Base-by-base conservation (phyloP, 2,113 vertebrate genomes). In the Ceyx cyanopectus region DNA sequence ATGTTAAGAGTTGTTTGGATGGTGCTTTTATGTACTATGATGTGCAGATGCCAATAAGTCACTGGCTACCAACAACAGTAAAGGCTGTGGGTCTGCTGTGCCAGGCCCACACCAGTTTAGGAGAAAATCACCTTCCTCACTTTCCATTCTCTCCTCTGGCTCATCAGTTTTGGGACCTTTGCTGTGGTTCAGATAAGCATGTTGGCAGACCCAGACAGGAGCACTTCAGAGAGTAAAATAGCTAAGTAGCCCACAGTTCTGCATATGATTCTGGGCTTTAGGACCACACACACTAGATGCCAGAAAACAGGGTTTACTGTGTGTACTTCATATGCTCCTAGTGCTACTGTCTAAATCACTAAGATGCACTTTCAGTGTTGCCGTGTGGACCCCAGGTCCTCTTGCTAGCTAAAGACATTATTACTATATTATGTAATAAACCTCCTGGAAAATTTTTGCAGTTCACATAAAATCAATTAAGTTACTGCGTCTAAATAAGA, bases 281-380 rank as follows among this genome's bases (percentile, higher is more conserved):
- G 67, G 23, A 32, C 22, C 22, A 29, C 14, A 7, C 20, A 16
- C 65, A 9, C 2, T 14, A 30, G 18, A 20, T 6, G 7, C 11
- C 24, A 41, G 29, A 61, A 1, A 4, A 85, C 8, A 1, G 18
- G 16, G 16, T 23, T 74, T 9, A 19, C 8, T 24, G 51, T 8
- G 1, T 1, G 4, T 23, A 29, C 51, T 30, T 37, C 43, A 21
- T 2, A 23, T 2, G 4, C n/a, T 5, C 8, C 7, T 14, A 7
- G 23, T 12, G 5, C 16, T 23, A 4, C 21, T 2, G 21, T 10
- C 24, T 45, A 60, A 34, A 72, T 0, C 23, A 14, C 37, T n/a
- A 34, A 29, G 50, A 70, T 19, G 26, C 21, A 6, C 23, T 72
- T 45, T 17, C 14, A 15, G 27, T 3, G 1, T 6, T 30, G n/a